phyloP scores from a whole-genome alignment of 2,797 vertebrate species.

The Hephaestus fuliginosus region DNA sequence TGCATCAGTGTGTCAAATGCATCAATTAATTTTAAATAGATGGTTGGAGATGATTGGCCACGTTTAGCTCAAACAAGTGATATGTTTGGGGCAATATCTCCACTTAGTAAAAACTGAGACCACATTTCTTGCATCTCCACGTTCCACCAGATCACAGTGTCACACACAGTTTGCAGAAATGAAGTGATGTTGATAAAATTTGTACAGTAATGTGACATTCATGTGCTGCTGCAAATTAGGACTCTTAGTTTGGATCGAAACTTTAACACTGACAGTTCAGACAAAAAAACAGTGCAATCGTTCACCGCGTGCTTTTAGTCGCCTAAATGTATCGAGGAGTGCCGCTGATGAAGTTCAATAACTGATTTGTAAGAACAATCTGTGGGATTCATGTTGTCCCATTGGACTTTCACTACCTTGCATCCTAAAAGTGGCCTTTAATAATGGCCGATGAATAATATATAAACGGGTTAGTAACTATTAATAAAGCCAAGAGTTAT shows the following conservation, averaged over 20 bases:
- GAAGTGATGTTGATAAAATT: background rate
- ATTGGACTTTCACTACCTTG: background rate
- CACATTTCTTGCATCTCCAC: background rate
- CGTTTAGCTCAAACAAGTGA: background rate
- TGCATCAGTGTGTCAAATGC: background rate
- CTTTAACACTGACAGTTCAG: background rate
- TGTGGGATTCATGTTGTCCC: background rate
- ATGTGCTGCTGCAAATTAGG: background rate
- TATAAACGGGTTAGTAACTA: background rate
- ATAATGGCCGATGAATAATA: background rate
- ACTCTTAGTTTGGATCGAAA: background rate
- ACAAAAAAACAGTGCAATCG: background rate
- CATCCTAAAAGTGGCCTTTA: background rate
- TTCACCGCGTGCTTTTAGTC: background rate
- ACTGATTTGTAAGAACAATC: background rate
- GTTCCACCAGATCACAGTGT: no score
- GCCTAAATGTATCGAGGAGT: no score
- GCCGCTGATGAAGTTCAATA: background rate
- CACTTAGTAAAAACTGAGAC: background rate
- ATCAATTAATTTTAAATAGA: background rate
- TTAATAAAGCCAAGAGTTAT: slow-evolving; percentile 14
- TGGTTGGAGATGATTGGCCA: background rate
- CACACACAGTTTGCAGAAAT: background rate
- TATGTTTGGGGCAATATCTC: background rate
- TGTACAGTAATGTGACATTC: background rate